A percentile compares a stretch with the other conserved stretches of the same genome.
These are phyloP conservation scores for Podarcis cretensis DNA, from an alignment of 2,113 vertebrate genomes.

Conservation along the genomic window DNA sequence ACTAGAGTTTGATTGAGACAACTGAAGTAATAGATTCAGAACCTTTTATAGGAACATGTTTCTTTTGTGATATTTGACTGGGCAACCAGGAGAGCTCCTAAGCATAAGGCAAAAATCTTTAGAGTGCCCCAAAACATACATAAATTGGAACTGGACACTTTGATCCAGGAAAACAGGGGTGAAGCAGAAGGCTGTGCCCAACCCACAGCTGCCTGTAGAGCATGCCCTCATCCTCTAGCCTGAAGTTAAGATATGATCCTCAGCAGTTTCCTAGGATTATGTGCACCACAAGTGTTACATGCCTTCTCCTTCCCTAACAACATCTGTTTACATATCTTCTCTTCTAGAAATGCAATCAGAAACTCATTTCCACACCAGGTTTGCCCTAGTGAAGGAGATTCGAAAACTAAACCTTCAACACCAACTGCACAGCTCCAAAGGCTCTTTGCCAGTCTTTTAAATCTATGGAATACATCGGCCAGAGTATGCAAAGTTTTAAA, in stretches of 20 bases:
- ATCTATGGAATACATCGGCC: slow-evolving; percentile 24
- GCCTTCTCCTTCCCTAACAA: neutral
- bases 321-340: neutral
- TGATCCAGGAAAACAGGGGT: neutral
- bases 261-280: neutral
- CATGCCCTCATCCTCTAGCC: neutral
- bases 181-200: neutral
- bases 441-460: slow-evolving; percentile 30
- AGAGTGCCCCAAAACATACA: slow-evolving; percentile 17
- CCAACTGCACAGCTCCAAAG: neutral
- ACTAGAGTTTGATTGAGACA: neutral
- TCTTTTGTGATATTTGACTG: slow-evolving; percentile 10
- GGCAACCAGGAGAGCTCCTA: slow-evolving; percentile 3
- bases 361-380: neutral
- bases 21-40: neutral
- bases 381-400: neutral
- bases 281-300: neutral
- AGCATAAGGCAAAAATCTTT: neutral
- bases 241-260: neutral
- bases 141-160: neutral
- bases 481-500: slow-evolving; percentile 38
- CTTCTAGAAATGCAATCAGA: neutral
- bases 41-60: slow-evolving; percentile 12
- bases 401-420: neutral
- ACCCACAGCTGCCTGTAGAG: neutral